A percentile compares a stretch with the other conserved stretches of the same genome.
Evolutionary conservation across 37 sponge, comb jelly and placozoan species (phyloP).

Genomic region (Bolinopsis microptera): DNA sequence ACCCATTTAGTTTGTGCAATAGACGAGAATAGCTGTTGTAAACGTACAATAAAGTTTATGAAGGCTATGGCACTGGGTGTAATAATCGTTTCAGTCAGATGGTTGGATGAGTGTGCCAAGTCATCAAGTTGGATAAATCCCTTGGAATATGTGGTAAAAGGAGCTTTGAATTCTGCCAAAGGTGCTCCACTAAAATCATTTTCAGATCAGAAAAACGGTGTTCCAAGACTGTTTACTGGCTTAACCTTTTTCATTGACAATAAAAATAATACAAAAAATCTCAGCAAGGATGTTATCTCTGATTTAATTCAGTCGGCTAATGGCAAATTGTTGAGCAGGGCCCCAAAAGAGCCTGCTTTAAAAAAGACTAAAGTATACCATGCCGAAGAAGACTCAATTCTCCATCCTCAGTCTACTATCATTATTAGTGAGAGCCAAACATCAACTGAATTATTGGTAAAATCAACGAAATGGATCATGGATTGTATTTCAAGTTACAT

Average conservation of each 20-base stretch:
- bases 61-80: conserved; percentile 21
- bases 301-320: neutral
- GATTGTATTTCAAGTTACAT: conserved; percentile 12
- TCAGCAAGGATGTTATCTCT: neutral
- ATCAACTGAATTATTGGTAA: neutral
- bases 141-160: neutral
- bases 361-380: conserved; percentile 11
- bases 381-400: neutral
- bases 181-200: neutral
- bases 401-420: neutral
- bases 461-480: neutral
- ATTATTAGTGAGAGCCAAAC: neutral
- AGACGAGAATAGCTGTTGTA: neutral
- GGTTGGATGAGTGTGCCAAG: conserved; percentile 1
- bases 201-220: neutral
- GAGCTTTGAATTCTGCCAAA: neutral
- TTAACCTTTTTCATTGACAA: neutral
- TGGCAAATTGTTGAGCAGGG: neutral
- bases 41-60: conserved; percentile 13
- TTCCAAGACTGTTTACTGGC: conserved; percentile 1
- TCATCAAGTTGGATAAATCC: neutral
- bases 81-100: neutral
- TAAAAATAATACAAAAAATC: neutral
- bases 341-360: neutral
- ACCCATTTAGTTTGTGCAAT: conserved; percentile 57